Evolutionary conservation across 30 jellyfish, hydroid and myxozoan genomes (phyloP).

Genomic region (Catostylus mosaicus): DNA sequence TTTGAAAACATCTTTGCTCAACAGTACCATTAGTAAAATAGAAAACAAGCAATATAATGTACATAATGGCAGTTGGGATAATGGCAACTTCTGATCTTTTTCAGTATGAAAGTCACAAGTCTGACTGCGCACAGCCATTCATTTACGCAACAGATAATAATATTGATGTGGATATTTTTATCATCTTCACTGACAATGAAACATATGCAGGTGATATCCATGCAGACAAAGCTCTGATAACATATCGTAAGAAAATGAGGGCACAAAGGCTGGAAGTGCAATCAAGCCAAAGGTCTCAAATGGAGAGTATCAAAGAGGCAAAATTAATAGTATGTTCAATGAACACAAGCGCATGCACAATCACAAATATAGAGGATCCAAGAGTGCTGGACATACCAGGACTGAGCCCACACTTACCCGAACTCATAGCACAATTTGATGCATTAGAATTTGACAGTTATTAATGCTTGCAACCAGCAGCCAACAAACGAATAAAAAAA

Average conservation of each 20-base stretch:
- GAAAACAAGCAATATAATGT: no score
- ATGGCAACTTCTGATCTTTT: no score
- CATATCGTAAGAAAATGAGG: constrained; percentile 26
- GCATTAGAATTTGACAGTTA: not conserved
- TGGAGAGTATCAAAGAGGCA: constrained; percentile 21
- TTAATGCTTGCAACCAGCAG: no score
- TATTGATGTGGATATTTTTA: constrained; percentile 43
- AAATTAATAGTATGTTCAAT: constrained; percentile 55
- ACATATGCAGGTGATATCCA: constrained; percentile 25
- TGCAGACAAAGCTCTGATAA: constrained; percentile 34
- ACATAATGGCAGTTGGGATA: no score
- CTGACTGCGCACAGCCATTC: constrained; percentile 71
- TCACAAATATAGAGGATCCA: constrained; percentile 59
- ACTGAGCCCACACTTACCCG: constrained; percentile 53
- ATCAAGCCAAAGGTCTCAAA: no score
- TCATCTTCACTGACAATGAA: constrained; percentile 58
- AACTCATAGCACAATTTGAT: constrained; percentile 49
- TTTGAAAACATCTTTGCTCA: no score
- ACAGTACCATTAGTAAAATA: no score
- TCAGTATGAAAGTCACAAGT: constrained; percentile 18
- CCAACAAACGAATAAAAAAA: no score
- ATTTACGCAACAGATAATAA: constrained; percentile 30
- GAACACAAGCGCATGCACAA: constrained; percentile 55
- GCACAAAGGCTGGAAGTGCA: no score
- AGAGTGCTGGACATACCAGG: constrained; percentile 66